Percentiles rank a stretch among this genome's conserved stretches.
phyloP scores from a whole-genome alignment of 2,888 invertebrate genomes.

The Notodonta dromedarius region DNA sequence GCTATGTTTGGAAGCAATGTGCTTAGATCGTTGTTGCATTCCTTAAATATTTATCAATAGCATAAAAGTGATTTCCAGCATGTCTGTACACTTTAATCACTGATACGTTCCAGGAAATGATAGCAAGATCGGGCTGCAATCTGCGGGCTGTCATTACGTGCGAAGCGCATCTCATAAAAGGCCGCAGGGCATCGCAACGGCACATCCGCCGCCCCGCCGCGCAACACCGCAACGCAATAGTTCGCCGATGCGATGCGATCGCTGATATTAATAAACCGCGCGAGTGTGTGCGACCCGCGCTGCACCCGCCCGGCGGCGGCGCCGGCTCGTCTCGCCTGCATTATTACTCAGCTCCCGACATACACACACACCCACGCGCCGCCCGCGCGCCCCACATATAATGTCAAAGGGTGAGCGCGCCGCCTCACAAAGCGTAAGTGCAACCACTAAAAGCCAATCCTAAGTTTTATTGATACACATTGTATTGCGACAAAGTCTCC shows the following conservation, averaged over 20 bases:
- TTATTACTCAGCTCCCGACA: constrained; percentile 59
- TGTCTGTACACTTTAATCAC: neutral
- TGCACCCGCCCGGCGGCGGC: constrained; percentile 54
- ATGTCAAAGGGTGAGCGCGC: constrained; percentile 83
- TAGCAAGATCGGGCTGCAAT: constrained; percentile 14
- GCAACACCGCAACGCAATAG: constrained; percentile 33
- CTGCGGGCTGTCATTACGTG: constrained; percentile 10
- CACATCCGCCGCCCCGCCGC: constrained; percentile 16
- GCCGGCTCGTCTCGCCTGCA: constrained; percentile 68
- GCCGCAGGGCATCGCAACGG: constrained; percentile 39
- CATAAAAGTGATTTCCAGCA: neutral
- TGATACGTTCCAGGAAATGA: constrained; percentile 13
- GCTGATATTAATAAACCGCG: constrained; percentile 67
- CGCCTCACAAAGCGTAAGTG: constrained; percentile 84
- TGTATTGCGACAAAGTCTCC: constrained; percentile 85
- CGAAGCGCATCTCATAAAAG: constrained; percentile 30
- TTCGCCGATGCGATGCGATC: constrained; percentile 47
- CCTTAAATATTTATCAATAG: neutral
- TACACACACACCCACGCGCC: constrained; percentile 43
- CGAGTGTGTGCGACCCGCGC: constrained; percentile 33
- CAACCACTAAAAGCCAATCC: constrained; percentile 85
- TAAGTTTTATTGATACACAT: constrained; percentile 85
- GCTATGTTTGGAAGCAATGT: neutral
- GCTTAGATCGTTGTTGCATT: neutral
- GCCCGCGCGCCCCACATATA: constrained; percentile 68